These are phyloP conservation scores for Clytia hemisphaerica DNA, from an alignment of 30 jellyfish, hydroid and myxozoan genomes.

Conservation along the genomic window DNA sequence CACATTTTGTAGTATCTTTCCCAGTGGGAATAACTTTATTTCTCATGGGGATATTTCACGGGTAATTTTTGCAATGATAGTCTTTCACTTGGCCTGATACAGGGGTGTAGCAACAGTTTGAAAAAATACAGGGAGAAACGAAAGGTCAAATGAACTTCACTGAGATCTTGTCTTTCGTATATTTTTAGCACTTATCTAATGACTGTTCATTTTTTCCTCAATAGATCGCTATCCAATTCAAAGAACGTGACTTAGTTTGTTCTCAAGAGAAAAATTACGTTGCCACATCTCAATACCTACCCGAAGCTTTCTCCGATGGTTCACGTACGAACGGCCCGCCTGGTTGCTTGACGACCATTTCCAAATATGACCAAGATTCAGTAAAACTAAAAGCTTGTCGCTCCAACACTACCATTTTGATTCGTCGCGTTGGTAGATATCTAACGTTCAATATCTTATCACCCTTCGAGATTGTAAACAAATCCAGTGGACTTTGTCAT, in stretches of 20 bases:
- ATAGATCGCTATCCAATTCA: slow-evolving; percentile 63
- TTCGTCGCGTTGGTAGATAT: slow-evolving; percentile 78
- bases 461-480: slow-evolving; percentile 61
- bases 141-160: too few species aligned
- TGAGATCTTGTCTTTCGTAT: too few species aligned
- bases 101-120: too few species aligned
- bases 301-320: slow-evolving; percentile 62
- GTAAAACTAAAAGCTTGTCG: slow-evolving; percentile 48
- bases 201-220: not conserved
- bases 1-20: too few species aligned
- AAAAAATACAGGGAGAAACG: too few species aligned
- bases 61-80: too few species aligned
- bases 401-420: slow-evolving; percentile 63
- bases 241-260: slow-evolving; percentile 46
- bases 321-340: slow-evolving; percentile 69
- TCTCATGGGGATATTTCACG: too few species aligned
- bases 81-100: too few species aligned
- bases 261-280: slow-evolving; percentile 66
- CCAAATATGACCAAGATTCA: slow-evolving; percentile 35
- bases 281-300: slow-evolving; percentile 63
- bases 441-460: slow-evolving; percentile 68
- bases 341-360: slow-evolving; percentile 45
- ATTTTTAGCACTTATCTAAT: too few species aligned
- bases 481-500: slow-evolving; percentile 68
- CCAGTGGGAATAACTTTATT: too few species aligned